A percentile compares a stretch with the other conserved stretches of the same genome.
These are phyloP conservation scores for Eidolon dupreanum DNA, from an alignment of 2,797 vertebrate species.

Conservation along the genomic window DNA sequence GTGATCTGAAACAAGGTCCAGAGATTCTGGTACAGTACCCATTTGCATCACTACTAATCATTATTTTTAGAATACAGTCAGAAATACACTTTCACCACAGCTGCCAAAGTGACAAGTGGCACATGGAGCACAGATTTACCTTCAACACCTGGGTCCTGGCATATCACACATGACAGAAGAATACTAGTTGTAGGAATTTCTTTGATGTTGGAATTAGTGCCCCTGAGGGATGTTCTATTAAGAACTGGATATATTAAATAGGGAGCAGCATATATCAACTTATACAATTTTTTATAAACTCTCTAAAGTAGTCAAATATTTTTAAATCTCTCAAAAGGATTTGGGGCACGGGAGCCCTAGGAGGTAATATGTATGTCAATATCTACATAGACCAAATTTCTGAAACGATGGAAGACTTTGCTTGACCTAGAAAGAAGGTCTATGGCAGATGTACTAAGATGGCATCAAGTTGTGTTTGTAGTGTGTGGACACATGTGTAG, in stretches of 20 bases:
- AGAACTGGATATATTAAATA: neutral
- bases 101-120: no score
- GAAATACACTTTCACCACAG: neutral
- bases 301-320: constrained; percentile 13
- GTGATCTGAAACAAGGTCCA: neutral
- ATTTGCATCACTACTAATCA: neutral
- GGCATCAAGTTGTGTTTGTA: neutral
- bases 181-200: neutral
- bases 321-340: neutral
- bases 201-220: neutral
- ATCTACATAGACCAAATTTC: neutral
- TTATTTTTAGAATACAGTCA: neutral
- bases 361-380: neutral
- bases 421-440: neutral
- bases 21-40: neutral
- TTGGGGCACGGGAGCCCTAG: neutral
- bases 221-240: neutral
- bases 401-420: neutral
- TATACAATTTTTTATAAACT: neutral
- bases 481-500: neutral
- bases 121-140: neutral
- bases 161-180: neutral
- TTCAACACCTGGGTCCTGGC: neutral
- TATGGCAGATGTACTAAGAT: neutral
- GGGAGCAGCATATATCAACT: neutral